Conservation (phyloP, 1,140 invertebrate species). For the Chironomus tepperi region DNA sequence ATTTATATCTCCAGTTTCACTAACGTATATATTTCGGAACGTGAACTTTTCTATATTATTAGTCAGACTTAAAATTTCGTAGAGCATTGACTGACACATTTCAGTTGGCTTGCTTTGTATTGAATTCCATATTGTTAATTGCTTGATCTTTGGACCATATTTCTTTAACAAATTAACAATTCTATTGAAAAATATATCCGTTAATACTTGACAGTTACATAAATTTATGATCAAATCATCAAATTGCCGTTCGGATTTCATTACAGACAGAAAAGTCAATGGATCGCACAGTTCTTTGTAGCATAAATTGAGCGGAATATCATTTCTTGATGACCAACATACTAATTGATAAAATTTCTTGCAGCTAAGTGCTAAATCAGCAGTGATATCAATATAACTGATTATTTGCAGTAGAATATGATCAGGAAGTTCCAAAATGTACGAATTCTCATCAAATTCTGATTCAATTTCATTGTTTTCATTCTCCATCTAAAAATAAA, state of each 20-base stretch:
- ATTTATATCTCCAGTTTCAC: not conserved
- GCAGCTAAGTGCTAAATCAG: not conserved
- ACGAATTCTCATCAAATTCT: too few species aligned
- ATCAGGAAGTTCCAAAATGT: too few species aligned
- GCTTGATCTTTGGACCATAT: not conserved
- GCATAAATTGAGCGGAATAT: not conserved
- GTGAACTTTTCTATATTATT: not conserved
- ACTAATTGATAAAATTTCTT: constrained; percentile 1
- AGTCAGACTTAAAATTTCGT: not conserved
- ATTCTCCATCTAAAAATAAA: too few species aligned
- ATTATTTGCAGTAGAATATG: too few species aligned
- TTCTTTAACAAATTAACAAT: not conserved
- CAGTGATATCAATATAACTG: too few species aligned
- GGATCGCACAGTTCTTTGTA: not conserved
- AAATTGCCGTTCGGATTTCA: not conserved
- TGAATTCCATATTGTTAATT: not conserved
- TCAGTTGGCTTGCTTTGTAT: not conserved
- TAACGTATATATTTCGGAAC: not conserved
- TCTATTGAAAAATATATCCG: not conserved
- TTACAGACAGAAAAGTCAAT: not conserved
- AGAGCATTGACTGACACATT: not conserved
- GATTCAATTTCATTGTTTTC: too few species aligned
- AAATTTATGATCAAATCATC: not conserved
- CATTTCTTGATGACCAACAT: not conserved
- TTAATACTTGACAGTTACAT: not conserved